These are phyloP conservation scores for Cephalopachus bancanus DNA, from an alignment of 2,797 vertebrate genomes.

Conservation along the genomic window DNA sequence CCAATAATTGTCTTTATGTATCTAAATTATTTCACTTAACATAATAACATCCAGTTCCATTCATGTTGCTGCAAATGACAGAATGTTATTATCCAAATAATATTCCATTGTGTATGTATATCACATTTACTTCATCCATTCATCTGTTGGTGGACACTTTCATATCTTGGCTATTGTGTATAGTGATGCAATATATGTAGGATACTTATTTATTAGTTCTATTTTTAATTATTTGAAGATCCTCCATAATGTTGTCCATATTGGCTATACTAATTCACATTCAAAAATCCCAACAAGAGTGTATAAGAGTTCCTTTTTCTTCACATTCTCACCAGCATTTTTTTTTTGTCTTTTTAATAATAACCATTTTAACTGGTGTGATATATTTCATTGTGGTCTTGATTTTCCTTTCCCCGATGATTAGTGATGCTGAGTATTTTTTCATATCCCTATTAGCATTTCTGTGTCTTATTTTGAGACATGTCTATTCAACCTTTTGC, in stretches of 20 bases:
- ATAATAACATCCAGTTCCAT: neutral
- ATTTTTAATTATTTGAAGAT: neutral
- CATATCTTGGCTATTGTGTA: neutral
- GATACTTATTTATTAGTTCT: neutral
- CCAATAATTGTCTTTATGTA: neutral
- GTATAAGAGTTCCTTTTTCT: neutral
- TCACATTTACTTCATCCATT: neutral
- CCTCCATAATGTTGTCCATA: neutral
- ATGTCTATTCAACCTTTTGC: neutral
- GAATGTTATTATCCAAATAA: neutral
- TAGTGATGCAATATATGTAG: neutral
- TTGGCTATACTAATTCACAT: neutral
- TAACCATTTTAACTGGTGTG: neutral
- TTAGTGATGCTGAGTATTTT: neutral
- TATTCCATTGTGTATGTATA: rapidly evolving
- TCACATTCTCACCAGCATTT: neutral
- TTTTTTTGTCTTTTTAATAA: neutral
- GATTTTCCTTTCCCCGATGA: neutral
- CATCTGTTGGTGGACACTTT: neutral
- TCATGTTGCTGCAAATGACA: neutral
- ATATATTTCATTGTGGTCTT: neutral
- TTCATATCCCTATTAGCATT: neutral
- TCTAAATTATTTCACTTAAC: neutral
- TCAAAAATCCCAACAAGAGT: no score
- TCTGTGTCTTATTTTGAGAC: neutral